Conservation (phyloP, 1,140 invertebrate species). For the Cydia fagiglandana region DNA sequence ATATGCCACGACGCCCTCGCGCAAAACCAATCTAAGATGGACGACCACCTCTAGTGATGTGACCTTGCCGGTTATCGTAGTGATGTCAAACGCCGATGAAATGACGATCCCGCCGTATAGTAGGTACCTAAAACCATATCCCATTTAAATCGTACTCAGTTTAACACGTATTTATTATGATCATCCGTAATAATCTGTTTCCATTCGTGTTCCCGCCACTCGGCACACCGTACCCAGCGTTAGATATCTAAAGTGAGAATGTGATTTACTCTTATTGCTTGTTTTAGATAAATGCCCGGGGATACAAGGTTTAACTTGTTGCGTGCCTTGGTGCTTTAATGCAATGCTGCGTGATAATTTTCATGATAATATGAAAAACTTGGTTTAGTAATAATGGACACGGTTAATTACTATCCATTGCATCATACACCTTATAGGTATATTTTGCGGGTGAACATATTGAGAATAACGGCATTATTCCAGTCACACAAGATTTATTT, state of each 20-base stretch:
- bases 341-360: constrained; percentile 19
- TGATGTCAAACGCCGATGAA: no score
- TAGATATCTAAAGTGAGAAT: constrained; percentile 31
- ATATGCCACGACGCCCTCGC: no score
- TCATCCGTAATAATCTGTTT: not conserved
- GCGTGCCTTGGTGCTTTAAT: constrained; percentile 24
- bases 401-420: not conserved
- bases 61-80: no score
- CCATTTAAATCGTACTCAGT: not conserved
- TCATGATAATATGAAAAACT: constrained; percentile 27
- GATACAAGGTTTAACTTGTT: constrained; percentile 20
- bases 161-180: not conserved
- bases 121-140: no score
- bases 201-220: not conserved
- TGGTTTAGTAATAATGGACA: not conserved
- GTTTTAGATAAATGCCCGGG: constrained; percentile 23
- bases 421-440: not conserved
- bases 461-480: no score
- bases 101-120: no score
- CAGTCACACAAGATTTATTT: no score
- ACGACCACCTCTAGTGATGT: no score
- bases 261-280: constrained; percentile 28
- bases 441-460: no score
- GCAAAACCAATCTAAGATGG: no score
- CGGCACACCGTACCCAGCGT: not conserved